phyloP scores from a whole-genome alignment of 2,797 vertebrate species.

The Catamblyrhynchus diadema region DNA sequence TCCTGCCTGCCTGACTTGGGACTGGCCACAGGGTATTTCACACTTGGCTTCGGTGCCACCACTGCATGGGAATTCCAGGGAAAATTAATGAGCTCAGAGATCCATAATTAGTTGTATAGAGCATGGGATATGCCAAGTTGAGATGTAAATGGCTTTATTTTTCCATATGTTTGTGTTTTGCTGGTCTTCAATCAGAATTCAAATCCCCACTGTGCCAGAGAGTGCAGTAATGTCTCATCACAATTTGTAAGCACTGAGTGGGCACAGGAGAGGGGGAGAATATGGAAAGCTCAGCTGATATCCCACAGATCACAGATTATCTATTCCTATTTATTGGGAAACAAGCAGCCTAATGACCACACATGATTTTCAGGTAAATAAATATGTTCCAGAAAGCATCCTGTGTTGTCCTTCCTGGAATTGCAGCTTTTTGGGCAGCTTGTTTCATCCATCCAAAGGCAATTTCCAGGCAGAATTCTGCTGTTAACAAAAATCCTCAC shows the following conservation, averaged over 20 bases:
- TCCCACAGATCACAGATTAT: background rate
- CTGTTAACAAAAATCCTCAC: background rate
- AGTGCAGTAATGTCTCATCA: background rate
- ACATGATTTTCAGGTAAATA: background rate
- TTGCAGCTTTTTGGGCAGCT: background rate
- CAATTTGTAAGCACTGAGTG: background rate
- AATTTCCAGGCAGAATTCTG: background rate
- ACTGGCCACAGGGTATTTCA: background rate
- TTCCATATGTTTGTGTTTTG: background rate
- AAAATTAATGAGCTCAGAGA: background rate
- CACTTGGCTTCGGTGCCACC: background rate
- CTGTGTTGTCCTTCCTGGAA: background rate
- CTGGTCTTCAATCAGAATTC: background rate
- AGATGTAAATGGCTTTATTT: background rate
- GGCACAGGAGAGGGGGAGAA: background rate
- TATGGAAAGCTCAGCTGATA: background rate
- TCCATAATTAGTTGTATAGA: background rate
- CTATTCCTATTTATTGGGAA: background rate
- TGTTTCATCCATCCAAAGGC: background rate
- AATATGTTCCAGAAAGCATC: background rate
- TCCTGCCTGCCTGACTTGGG: background rate
- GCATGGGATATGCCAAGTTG: background rate
- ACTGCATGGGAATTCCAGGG: background rate
- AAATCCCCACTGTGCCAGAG: background rate
- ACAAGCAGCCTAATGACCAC: background rate